Percentiles rank a stretch among this genome's conserved stretches.
phyloP scores from a whole-genome alignment of 2,888 invertebrate species.

The Prosapia bicincta region DNA sequence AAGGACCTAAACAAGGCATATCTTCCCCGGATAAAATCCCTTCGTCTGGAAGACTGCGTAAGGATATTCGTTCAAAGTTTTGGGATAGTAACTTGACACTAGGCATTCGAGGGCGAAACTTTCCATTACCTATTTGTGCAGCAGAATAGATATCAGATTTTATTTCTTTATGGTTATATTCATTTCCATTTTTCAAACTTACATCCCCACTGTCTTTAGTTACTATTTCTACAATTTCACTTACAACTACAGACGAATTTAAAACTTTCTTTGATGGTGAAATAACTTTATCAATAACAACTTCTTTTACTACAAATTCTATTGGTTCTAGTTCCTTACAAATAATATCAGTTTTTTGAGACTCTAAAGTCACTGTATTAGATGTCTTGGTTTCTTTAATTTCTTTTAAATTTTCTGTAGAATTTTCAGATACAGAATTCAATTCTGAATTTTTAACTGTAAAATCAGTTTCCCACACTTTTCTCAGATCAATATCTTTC shows the following conservation, averaged over 20 bases:
- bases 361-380: conserved; percentile 3
- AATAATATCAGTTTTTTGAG: conserved; percentile 12
- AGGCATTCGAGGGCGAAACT: conserved; percentile 28
- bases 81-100: conserved; percentile 38
- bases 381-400: conserved; percentile 10
- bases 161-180: background rate
- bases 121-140: conserved; percentile 4
- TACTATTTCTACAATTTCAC: background rate
- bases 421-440: conserved; percentile 24
- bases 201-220: background rate
- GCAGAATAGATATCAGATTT: background rate
- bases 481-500: conserved; percentile 25
- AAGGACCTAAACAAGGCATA: conserved; percentile 10
- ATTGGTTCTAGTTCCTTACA: conserved; percentile 21
- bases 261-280: background rate
- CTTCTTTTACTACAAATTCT: conserved; percentile 21
- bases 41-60: conserved; percentile 29
- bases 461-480: conserved; percentile 24
- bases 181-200: background rate
- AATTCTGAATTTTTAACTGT: conserved; percentile 34
- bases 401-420: conserved; percentile 8
- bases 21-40: conserved; percentile 30
- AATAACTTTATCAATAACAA: conserved; percentile 20
- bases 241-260: background rate
- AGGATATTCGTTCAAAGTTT: conserved; percentile 41